Conservation (phyloP, 2,113 vertebrate species). For the Scomber colias region DNA sequence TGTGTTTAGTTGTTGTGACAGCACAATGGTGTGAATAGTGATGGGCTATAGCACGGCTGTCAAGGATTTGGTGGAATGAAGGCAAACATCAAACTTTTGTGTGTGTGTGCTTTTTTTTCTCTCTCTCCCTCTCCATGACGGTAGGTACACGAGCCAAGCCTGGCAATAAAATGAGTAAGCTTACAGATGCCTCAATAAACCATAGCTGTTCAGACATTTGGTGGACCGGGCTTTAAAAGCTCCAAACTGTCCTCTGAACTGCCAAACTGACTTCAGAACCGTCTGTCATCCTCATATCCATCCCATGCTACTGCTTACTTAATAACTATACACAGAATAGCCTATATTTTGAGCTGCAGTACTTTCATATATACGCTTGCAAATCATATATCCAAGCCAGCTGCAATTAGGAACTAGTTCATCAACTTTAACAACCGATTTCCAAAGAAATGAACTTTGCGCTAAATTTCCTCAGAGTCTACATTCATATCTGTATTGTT, state of each 20-base stretch:
- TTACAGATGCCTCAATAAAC: constrained; percentile 86
- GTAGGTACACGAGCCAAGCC: constrained; percentile 77
- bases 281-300: constrained; percentile 72
- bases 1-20: constrained; percentile 80
- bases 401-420: not conserved
- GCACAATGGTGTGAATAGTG: constrained; percentile 79
- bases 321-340: constrained; percentile 62
- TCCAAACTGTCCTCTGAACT: constrained; percentile 75
- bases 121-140: constrained; percentile 48
- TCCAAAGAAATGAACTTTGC: not conserved
- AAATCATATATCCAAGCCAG: not conserved
- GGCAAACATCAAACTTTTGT: constrained; percentile 80
- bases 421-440: not conserved
- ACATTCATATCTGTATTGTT: not conserved
- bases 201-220: constrained; percentile 82
- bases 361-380: not conserved
- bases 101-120: constrained; percentile 39
- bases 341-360: constrained; percentile 30
- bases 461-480: not conserved
- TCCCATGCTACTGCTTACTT: constrained; percentile 63
- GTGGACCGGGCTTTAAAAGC: constrained; percentile 73
- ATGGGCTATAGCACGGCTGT: constrained; percentile 78
- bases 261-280: constrained; percentile 76
- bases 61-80: constrained; percentile 79
- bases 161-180: constrained; percentile 76